phyloP scores from a whole-genome alignment of 2,113 vertebrate species.

The Clarias gariepinus region DNA sequence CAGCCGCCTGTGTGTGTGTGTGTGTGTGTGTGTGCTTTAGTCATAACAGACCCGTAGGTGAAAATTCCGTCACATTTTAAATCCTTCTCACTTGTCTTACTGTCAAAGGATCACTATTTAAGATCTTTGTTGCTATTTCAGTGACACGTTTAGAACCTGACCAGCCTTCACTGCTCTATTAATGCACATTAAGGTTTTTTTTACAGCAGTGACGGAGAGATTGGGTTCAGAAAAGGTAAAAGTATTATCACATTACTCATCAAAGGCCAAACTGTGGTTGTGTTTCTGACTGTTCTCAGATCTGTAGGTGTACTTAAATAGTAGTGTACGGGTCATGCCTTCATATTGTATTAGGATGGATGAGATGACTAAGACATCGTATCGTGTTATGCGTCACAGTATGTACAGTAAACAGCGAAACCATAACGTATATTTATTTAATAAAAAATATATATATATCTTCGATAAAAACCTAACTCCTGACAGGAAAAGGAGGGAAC shows the following conservation, averaged over 20 bases:
- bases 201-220: background rate
- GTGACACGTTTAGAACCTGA: background rate
- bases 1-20: background rate
- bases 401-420: background rate
- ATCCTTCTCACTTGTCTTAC: background rate
- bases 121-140: constrained; percentile 4
- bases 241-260: background rate
- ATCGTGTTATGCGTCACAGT: background rate
- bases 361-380: background rate
- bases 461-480: too few relatives aligned
- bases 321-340: background rate
- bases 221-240: constrained; percentile 1
- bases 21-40: constrained; percentile 9
- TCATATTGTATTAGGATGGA: background rate
- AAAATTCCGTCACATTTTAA: constrained; percentile 22
- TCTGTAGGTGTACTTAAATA: background rate
- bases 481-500: too few relatives aligned
- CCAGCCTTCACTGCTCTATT: constrained; percentile 1
- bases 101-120: background rate
- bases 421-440: background rate
- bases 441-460: too few relatives aligned
- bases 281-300: background rate
- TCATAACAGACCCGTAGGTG: constrained; percentile 23
- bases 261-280: constrained; percentile 3
- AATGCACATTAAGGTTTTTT: constrained; percentile 12